Evolutionary conservation across 2,888 invertebrate species (phyloP), one percentile per base, ranked within the genome.

Genomic region (Xanthorhoe spadicearia): DNA sequence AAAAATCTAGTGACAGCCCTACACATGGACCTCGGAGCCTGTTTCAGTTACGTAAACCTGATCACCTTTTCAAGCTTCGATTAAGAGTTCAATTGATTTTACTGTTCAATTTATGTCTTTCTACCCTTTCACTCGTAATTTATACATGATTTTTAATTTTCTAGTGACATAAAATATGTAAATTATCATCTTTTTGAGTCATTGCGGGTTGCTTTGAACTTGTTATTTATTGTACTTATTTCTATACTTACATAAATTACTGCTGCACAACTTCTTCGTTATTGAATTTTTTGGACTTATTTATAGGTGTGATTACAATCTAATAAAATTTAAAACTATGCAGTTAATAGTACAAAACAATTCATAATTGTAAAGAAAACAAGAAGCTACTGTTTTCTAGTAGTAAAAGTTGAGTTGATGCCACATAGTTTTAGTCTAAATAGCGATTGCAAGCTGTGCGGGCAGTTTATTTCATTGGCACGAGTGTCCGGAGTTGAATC

Each of bases 401-500:
- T 3, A 23, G 23, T 23, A 23, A 23, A 23, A 23, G 23, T 23
- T 1, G 23, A 23, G 23, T 23, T 23, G 23, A 23, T 23, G 84
- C 81, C 79, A 86, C 87, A 83, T 87, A 83, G 81, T 79, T 78
- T 79, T 79, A 76, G 79, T 82, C 78, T 81, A 84, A 85, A 83
- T 82, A 85, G 80, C 79, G 80, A 90, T 90, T 87, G 91, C 90
- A 92, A 91, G 62, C 57, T 56, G 63, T 67, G 88, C 86, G 88
- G 89, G 83, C 89, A 89, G 85, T 89, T 91, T 88, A 88, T 91
- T 90, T 86, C 87, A 86, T 87, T 88, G 80, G 81, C 83, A 81
- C 82, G 81, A 81, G 83, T 80, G 89, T 86, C 87, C 88, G 88
- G 77, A 84, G 87, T 85, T 79, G 87, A 86, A 87, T 88, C 90